A percentile compares a stretch with the other conserved stretches of the same genome.
Conservation (phyloP, 2,888 invertebrate species). For the Drosophila quinaria region DNA sequence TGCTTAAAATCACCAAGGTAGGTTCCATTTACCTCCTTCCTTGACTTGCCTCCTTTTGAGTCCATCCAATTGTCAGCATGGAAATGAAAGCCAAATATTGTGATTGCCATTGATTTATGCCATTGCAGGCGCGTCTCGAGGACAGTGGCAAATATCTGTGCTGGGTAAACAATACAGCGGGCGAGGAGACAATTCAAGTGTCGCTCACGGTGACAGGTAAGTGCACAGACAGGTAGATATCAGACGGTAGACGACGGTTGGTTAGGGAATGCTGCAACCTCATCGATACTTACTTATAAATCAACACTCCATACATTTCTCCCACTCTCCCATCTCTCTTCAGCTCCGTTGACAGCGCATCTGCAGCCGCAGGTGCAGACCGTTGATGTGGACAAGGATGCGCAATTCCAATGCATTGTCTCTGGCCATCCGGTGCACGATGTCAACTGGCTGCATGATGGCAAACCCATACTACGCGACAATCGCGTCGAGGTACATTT, state of each 20-base stretch:
- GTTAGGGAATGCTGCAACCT: slow-evolving; percentile 1
- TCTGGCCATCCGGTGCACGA: slow-evolving; percentile 94
- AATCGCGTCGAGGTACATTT: slow-evolving; percentile 87
- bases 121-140: slow-evolving; percentile 87
- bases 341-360: slow-evolving; percentile 92
- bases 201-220: slow-evolving; percentile 92
- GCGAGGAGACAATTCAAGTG: slow-evolving; percentile 92
- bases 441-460: slow-evolving; percentile 93
- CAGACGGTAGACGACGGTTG: not conserved
- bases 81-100: slow-evolving; percentile 64
- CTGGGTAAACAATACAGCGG: slow-evolving; percentile 95
- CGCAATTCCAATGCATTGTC: slow-evolving; percentile 94
- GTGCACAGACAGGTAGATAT: slow-evolving; percentile 32
- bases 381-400: slow-evolving; percentile 93
- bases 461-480: slow-evolving; percentile 88
- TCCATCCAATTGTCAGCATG: slow-evolving; percentile 23
- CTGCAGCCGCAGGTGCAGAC: slow-evolving; percentile 92
- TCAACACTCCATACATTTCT: not conserved
- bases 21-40: not conserved
- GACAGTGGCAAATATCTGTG: slow-evolving; percentile 96
- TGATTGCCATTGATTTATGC: slow-evolving; percentile 65
- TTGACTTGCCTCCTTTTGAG: too few species aligned
- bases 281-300: slow-evolving; percentile 12
- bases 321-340: not conserved
- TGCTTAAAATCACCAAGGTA: slow-evolving; percentile 89